A percentile compares a stretch with the other conserved stretches of the same genome.
phyloP scores from a whole-genome alignment of 23 tunicate species.

The Botrylloides violaceus region DNA sequence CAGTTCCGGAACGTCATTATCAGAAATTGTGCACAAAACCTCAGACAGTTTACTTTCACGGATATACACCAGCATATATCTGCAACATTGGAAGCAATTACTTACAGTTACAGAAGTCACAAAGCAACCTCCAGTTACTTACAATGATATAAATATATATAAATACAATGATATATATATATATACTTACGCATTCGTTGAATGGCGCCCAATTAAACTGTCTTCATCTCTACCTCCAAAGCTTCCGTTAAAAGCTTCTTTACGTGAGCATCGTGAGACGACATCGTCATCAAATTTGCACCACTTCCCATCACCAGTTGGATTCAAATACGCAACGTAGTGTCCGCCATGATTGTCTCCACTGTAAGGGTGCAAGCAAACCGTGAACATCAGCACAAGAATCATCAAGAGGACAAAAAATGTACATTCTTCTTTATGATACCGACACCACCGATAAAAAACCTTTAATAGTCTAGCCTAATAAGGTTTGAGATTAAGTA shows the following conservation, averaged over 20 bases:
- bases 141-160: too few species aligned
- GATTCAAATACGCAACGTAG: conserved; percentile 89
- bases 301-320: conserved; percentile 96
- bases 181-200: conserved; percentile 89
- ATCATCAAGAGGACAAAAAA: too few species aligned
- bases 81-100: conserved; percentile 1
- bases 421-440: too few species aligned
- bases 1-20: conserved; percentile 75
- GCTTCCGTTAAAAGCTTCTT: conserved; percentile 89
- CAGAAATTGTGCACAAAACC: conserved; percentile 72
- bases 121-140: too few species aligned
- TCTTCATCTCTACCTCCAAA: conserved; percentile 95
- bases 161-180: too few species aligned
- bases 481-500: too few species aligned
- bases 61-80: conserved; percentile 96
- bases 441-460: too few species aligned
- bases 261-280: conserved; percentile 80
- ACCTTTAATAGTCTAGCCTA: too few species aligned
- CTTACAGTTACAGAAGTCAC: too few species aligned
- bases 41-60: conserved; percentile 73
- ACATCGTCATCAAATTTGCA: conserved; percentile 98
- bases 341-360: conserved; percentile 99
- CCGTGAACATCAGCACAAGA: too few species aligned
- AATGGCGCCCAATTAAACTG: conserved; percentile 62
- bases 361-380: too few species aligned